phyloP scores from a whole-genome alignment of 2,888 invertebrate genomes.

The Watsonalla cultraria region DNA sequence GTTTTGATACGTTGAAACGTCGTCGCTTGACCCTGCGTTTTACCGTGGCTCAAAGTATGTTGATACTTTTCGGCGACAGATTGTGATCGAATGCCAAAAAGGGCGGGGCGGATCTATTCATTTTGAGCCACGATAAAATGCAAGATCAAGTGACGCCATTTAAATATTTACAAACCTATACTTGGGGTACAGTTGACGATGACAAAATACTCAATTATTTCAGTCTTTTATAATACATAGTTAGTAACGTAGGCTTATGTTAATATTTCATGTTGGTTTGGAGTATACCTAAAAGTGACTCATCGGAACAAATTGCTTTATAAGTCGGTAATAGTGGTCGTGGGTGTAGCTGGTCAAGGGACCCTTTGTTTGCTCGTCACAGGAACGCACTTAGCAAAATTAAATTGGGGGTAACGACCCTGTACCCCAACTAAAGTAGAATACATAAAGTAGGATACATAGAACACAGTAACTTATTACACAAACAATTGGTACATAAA shows the following conservation, averaged over 20 bases:
- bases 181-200: no score
- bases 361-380: conserved; percentile 71
- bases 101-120: no score
- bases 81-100: no score
- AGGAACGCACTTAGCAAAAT: conserved; percentile 73
- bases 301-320: conserved; percentile 65
- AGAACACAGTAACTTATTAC: conserved; percentile 9
- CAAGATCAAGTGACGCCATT: no score
- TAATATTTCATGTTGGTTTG: no score
- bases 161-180: no score
- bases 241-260: conserved; percentile 13
- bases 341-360: conserved; percentile 65
- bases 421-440: conserved; percentile 27
- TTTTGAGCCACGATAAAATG: no score
- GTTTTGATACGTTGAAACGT: no score
- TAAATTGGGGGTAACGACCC: conserved; percentile 60
- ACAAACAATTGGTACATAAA: neutral
- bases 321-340: conserved; percentile 51
- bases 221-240: conserved; percentile 35
- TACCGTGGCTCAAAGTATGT: no score
- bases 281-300: conserved; percentile 42
- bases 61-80: no score
- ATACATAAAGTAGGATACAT: conserved; percentile 9
- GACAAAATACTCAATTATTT: conserved; percentile 37
- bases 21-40: no score